Base-by-base conservation (phyloP, 2,113 vertebrate species). In the Anser cygnoides region DNA sequence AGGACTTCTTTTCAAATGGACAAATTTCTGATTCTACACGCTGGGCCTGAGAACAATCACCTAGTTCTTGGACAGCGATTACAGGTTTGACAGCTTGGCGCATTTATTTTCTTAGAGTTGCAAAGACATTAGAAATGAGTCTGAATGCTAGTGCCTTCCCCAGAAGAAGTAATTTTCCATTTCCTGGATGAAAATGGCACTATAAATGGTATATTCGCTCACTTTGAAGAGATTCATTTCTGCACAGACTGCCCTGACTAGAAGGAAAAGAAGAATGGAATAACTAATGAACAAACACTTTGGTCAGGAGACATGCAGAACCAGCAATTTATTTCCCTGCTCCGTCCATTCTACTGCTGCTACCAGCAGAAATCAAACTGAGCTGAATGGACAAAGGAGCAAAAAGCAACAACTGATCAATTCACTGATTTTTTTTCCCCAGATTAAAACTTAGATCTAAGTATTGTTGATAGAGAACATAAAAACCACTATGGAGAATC, bases 131-230 rank as follows among this genome's bases (percentile, higher is more conserved):
- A 84, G 14, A 29, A 65, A 46, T 35, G 41, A 58, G 39, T 89
- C 77, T 87, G 62, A 93, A 82, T 13, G 28, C 25, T 82, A 1
- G 0, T 92, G 73, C n/a, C 41, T 82, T 80, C 62, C 74, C 75
- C 68, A 93, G 26, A 35, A 63, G 71, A 94, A 84, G 54, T 55
- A 84, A 87, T 91, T 73, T 90, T 90, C 76, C 54, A 92, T 84
- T 81, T 90, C 70, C 58, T 93, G 65, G 54, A 72, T 68, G 57
- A 93, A 95, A 96, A 84, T 35, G 46, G 73, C 26, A 75, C 46
- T 84, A 0, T 75, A 84, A 92, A 31, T 89, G 61, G 39, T 68
- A 65, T 21, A 13, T 90, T 86, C 76, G 68, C 83, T 71, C 49
- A 63, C 33, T 90, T 31, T 61, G 88, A 87, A 54, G 58, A 89